Evolutionary conservation across 1,140 invertebrate species (phyloP).

Genomic region (Scaptodrosophila lebanonensis): DNA sequence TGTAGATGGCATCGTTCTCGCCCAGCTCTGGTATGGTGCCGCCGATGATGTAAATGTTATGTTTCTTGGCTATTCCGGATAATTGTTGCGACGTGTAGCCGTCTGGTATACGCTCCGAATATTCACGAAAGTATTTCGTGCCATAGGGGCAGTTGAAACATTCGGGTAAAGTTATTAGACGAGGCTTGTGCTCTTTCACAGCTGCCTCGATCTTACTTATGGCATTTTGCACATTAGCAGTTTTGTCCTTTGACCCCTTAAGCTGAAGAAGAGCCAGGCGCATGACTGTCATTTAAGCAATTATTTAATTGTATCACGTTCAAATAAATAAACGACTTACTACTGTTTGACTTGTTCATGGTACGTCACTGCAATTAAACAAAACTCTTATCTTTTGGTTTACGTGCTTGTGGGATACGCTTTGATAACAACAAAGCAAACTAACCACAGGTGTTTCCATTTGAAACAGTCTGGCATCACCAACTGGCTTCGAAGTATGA

Average conservation of each 20-base stretch:
- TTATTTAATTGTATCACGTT: background rate
- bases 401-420: slow-evolving; percentile 18
- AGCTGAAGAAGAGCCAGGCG: slow-evolving; percentile 88
- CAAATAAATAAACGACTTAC: slow-evolving; percentile 21
- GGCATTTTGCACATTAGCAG: slow-evolving; percentile 86
- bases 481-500: too few relatives aligned
- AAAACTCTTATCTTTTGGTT: slow-evolving; percentile 8
- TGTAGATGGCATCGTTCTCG: slow-evolving; percentile 84
- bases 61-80: slow-evolving; percentile 86
- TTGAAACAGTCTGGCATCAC: too few relatives aligned
- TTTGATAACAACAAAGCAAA: slow-evolving; percentile 42
- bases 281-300: slow-evolving; percentile 40
- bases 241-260: slow-evolving; percentile 85
- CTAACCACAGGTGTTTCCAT: too few relatives aligned
- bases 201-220: slow-evolving; percentile 85
- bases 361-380: too few relatives aligned
- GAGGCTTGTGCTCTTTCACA: slow-evolving; percentile 83
- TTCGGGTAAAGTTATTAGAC: slow-evolving; percentile 90
- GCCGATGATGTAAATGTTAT: slow-evolving; percentile 89
- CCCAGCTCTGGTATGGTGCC: slow-evolving; percentile 92
- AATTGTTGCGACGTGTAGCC: slow-evolving; percentile 86
- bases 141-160: slow-evolving; percentile 97
- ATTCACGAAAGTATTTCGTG: slow-evolving; percentile 83
- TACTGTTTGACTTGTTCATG: slow-evolving; percentile 33
- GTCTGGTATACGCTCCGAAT: slow-evolving; percentile 89